phyloP scores from a whole-genome alignment of 2,888 invertebrate genomes.

The Tenthredo mesomela region DNA sequence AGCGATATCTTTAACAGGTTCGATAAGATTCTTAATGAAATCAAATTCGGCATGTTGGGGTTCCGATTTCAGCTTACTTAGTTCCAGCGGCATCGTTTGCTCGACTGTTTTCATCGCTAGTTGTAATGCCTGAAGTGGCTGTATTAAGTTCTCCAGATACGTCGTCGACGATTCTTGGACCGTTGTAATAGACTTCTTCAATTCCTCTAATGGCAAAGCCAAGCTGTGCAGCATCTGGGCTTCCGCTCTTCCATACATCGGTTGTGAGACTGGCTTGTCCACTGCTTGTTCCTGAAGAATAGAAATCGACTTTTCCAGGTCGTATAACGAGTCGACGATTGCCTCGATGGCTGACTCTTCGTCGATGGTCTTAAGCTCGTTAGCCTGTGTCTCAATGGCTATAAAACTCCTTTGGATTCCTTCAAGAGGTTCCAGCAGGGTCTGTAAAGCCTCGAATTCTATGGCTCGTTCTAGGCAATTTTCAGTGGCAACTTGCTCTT shows the following conservation, averaged over 20 bases:
- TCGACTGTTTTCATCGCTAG: slow-evolving; percentile 57
- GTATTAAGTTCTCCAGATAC: slow-evolving; percentile 60
- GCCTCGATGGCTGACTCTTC: slow-evolving; percentile 61
- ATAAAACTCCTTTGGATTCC: slow-evolving; percentile 58
- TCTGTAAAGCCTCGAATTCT: slow-evolving; percentile 33
- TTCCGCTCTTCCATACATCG: slow-evolving; percentile 56
- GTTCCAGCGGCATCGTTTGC: background rate
- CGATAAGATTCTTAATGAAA: slow-evolving; percentile 49
- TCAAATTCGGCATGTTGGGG: background rate
- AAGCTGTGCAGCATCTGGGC: slow-evolving; percentile 56
- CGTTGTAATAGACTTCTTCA: slow-evolving; percentile 60
- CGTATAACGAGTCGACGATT: slow-evolving; percentile 65
- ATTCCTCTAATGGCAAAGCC: slow-evolving; percentile 57
- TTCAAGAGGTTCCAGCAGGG: slow-evolving; percentile 43
- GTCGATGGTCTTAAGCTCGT: slow-evolving; percentile 50
- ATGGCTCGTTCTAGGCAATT: slow-evolving; percentile 43
- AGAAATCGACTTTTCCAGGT: slow-evolving; percentile 66
- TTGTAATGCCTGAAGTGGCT: slow-evolving; percentile 58
- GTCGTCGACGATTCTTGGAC: slow-evolving; percentile 60
- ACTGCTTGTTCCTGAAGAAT: slow-evolving; percentile 61
- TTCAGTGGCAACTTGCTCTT: slow-evolving; percentile 45
- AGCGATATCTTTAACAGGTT: slow-evolving; percentile 58
- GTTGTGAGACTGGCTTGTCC: slow-evolving; percentile 57
- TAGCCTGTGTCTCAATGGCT: slow-evolving; percentile 52
- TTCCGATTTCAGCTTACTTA: background rate